Percentiles rank a stretch among this genome's conserved stretches.
Evolutionary conservation across 2,113 vertebrate genomes (phyloP).

Genomic region (Amazona vittata): DNA sequence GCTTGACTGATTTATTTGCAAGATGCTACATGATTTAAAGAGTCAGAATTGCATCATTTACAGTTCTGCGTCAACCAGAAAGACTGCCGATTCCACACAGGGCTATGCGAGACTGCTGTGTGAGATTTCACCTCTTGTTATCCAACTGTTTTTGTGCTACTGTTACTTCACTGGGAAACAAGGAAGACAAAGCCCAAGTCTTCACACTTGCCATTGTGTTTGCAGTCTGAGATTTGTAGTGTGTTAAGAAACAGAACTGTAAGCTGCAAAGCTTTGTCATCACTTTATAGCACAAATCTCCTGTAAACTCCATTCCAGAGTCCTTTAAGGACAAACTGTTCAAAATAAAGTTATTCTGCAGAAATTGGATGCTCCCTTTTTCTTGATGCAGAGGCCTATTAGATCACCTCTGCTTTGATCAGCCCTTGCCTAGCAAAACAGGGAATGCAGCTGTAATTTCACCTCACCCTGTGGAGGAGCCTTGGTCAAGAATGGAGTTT

Average conservation of each 20-base stretch:
- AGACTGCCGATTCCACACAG: background rate
- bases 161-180: background rate
- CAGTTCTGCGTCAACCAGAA: background rate
- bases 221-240: background rate
- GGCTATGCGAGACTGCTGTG: background rate
- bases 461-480: background rate
- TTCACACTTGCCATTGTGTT: background rate
- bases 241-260: background rate
- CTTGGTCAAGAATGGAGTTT: background rate
- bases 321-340: background rate
- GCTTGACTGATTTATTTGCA: constrained; percentile 22
- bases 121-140: background rate
- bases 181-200: background rate
- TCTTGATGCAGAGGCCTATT: background rate
- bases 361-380: background rate
- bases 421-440: background rate
- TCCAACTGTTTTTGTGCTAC: background rate
- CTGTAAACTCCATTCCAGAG: background rate
- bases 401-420: background rate
- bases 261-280: background rate
- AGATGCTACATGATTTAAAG: constrained; percentile 23
- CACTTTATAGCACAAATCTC: background rate
- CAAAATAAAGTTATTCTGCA: background rate
- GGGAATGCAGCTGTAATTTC: background rate
- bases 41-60: background rate